Conservation (phyloP, 2,888 invertebrate species). For the Tiliacea citrago region DNA sequence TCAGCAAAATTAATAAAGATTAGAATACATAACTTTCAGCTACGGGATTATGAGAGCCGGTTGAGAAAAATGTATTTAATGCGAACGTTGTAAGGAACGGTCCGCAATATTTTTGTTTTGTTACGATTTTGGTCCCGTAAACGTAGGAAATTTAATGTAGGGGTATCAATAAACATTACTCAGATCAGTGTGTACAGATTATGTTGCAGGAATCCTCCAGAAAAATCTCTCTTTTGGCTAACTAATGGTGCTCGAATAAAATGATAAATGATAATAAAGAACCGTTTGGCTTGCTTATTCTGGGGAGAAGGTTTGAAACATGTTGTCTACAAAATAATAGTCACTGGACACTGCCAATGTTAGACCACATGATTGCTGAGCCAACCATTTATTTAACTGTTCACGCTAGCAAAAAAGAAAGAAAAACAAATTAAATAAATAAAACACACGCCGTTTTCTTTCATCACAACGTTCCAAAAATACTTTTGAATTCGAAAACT, state of each 20-base stretch:
- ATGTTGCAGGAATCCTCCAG: not conserved
- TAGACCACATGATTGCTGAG: not conserved
- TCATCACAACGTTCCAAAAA: constrained; percentile 42
- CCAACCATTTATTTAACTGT: not conserved
- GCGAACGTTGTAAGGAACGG: constrained; percentile 20
- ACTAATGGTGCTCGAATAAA: not conserved
- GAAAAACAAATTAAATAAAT: constrained; percentile 6
- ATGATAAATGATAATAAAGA: not conserved
- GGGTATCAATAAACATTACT: not conserved
- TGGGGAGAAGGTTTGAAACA: not conserved
- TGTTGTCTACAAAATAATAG: not conserved
- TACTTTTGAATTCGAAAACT: constrained; percentile 63
- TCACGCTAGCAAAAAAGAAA: not conserved
- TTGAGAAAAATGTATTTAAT: constrained; percentile 51
- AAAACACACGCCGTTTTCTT: constrained; percentile 19
- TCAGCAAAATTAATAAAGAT: constrained; percentile 55
- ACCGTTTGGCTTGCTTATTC: not conserved
- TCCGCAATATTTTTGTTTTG: constrained; percentile 14
- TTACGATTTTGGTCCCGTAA: constrained; percentile 15
- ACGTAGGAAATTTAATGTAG: not conserved
- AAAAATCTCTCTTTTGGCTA: not conserved
- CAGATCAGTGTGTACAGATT: not conserved
- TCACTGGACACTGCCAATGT: not conserved
- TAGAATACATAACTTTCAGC: constrained; percentile 59
- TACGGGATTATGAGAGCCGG: constrained; percentile 40